Conservation (phyloP, 2,797 vertebrate species). For the Hydrophis major region DNA sequence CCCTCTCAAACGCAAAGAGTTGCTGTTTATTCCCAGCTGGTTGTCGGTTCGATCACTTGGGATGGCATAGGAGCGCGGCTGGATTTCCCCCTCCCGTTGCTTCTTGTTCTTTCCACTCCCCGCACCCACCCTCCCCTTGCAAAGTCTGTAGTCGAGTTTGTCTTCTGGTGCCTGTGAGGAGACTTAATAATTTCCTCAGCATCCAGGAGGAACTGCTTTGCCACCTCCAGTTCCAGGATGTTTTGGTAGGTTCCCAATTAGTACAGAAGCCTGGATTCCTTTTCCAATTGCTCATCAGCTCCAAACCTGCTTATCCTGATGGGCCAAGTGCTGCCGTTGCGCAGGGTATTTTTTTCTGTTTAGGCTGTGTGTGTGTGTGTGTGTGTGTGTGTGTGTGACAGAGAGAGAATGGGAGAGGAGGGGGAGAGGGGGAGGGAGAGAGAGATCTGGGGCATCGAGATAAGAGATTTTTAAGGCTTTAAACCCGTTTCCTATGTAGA, state of each 20-base stretch:
- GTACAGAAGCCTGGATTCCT: background rate
- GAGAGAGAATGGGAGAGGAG: background rate
- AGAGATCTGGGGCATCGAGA: background rate
- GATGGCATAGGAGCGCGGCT: background rate
- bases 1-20: background rate
- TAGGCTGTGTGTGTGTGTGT: too few relatives aligned
- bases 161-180: background rate
- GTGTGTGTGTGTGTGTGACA: background rate
- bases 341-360: background rate
- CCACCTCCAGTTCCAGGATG: background rate
- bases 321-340: background rate
- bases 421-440: too few relatives aligned
- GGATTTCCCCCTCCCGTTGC: background rate
- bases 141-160: background rate
- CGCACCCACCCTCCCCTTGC: accelerated
- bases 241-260: background rate
- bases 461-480: background rate
- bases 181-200: background rate
- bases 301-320: background rate
- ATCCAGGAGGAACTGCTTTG: background rate
- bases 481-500: background rate
- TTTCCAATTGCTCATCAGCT: background rate
- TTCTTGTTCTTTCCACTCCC: background rate
- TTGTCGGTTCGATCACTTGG: background rate
- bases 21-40: background rate